Evolutionary conservation across 2,888 invertebrate genomes (phyloP).

Genomic region (Orchesella flavescens): DNA sequence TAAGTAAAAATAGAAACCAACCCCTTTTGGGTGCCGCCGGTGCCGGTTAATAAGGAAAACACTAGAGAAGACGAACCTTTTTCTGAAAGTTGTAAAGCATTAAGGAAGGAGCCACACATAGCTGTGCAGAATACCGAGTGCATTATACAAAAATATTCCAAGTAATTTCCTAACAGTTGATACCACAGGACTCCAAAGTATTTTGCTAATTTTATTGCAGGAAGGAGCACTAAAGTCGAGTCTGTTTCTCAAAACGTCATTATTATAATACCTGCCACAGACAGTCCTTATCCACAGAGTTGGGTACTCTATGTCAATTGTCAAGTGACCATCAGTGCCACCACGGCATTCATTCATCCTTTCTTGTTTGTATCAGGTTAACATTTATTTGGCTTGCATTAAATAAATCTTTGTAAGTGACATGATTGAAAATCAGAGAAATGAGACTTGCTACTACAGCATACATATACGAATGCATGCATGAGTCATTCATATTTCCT

Average conservation of each 20-base stretch:
- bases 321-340: slow-evolving; percentile 40
- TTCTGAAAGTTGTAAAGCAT: too few relatives aligned
- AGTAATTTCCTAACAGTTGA: not conserved
- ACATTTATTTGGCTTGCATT: not conserved
- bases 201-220: slow-evolving; percentile 51
- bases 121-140: too few relatives aligned
- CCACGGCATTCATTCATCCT: too few relatives aligned
- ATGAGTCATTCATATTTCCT: not conserved
- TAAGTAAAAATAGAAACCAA: too few relatives aligned
- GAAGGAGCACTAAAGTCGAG: slow-evolving; percentile 9
- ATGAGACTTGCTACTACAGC: too few relatives aligned
- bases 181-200: slow-evolving; percentile 48
- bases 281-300: slow-evolving; percentile 1
- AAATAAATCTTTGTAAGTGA: too few relatives aligned
- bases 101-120: too few relatives aligned
- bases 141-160: too few relatives aligned
- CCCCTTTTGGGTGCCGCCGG: too few relatives aligned
- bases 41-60: too few relatives aligned
- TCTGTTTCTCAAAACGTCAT: slow-evolving; percentile 13
- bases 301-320: not conserved
- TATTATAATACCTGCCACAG: slow-evolving; percentile 48
- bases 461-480: not conserved
- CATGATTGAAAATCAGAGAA: slow-evolving; percentile 30
- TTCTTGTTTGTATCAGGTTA: too few relatives aligned
- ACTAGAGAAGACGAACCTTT: too few relatives aligned